Evolutionary conservation across 2,888 invertebrate species (phyloP), one percentile per base, ranked within the genome.

Genomic region (Mimumesa dahlbomi): DNA sequence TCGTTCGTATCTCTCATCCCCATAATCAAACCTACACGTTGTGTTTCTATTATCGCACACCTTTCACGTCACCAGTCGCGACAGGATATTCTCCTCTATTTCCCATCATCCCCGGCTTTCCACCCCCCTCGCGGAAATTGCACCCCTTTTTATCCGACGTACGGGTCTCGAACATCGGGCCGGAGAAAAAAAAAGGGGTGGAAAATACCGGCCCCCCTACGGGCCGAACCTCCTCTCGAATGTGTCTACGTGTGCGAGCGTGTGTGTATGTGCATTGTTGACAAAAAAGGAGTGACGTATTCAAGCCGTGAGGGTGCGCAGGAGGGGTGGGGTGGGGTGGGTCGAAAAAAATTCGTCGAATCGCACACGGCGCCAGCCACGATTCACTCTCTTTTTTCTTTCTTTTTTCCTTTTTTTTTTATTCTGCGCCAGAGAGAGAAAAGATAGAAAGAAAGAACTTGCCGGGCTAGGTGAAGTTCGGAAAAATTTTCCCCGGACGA

Each of bases 231-330:
- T 56, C 67, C 45, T 46, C 29, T 42, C 49, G 7, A 9, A 21
- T 50, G 38, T 21, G 6, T 36, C 43, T 21, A 34, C 34, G 61
- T 13, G 57, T 63, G 61, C 64, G 56, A 57, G 79, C 80, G 80
- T 81, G n/a, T n/a, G 61, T 13, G 57, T 63, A 61, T 66, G 56
- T 59, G 79, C 80, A 81, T 81, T 82, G 82, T 82, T 76, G 78
- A 77, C 72, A 40, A 69, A 75, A 77, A 75, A 76, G 58, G 61
- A 53, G 67, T n/a, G n/a, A n/a, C n/a, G n/a, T n/a, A n/a, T n/a
- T n/a, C n/a, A n/a, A n/a, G n/a, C n/a, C n/a, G n/a, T n/a, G n/a
- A n/a, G n/a, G n/a, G n/a, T n/a, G n/a, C n/a, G n/a, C n/a, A 42
- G 52, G 45, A 29, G 34, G 21, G 34, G 21, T 19, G 25, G 3